Evolutionary conservation across 2,113 vertebrate species (phyloP), one percentile per base, ranked within the genome.

Genomic region (Rostratula benghalensis): DNA sequence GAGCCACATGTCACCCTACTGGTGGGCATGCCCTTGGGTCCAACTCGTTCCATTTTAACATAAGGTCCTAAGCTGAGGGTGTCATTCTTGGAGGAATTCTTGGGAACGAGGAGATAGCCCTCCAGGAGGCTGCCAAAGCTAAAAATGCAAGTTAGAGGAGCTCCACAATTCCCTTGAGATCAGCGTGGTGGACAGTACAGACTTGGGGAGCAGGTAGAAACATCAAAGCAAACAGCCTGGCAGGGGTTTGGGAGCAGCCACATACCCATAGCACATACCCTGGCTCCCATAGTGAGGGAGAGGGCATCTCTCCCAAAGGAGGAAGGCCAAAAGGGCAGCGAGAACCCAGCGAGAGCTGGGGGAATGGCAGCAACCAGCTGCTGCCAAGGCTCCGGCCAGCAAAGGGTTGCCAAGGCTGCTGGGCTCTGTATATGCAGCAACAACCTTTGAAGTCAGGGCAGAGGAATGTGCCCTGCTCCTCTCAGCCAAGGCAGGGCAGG

Each of bases 361-460:
- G 76, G 85, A 63, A 37, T 79, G 74, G 67, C 87, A 39, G 87
- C 73, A 60, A 48, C 57, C 95, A 95, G 97, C 95, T 80, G 97
- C 93, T 78, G 90, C 87, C 95, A 63, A 7, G 1, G 63, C 73
- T 39, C 61, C 37, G 7, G 81, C 31, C 87, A 27, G 87, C 50
- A 9, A 1, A 75, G 89, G 85, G 94, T 91, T 97, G 95, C 96
- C 96, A 91, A 43, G 94, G 96, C 94, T 67, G 95, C 96, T 67
- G 54, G 89, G 82, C 73, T 97, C 94, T 97, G 95, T 97, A 68
- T 96, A 87, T 54, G 69, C 83, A 97, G 77, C 83, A 97, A 97
- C 93, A 91, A 90, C 80, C 97, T 97, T 97, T 97, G 95, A 96
- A 97, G 96, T 93, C 95, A 45, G 87, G 54, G 60, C 61, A 86